A percentile compares a stretch with the other conserved stretches of the same genome.
Evolutionary conservation across 2,113 vertebrate species (phyloP).

Genomic region (Odontesthes bonariensis): DNA sequence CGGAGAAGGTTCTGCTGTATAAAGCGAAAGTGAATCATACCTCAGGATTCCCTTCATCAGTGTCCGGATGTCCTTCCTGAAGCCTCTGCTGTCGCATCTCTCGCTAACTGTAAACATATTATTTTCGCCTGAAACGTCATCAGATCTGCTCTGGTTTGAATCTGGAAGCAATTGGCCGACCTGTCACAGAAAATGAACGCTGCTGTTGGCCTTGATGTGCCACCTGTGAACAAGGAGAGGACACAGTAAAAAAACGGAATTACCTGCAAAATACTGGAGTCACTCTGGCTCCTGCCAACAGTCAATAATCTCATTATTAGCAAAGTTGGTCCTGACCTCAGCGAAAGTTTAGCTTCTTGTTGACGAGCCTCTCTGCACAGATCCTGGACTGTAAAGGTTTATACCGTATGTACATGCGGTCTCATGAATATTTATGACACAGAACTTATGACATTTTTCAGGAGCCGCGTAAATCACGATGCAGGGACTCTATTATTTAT

Average conservation of each 20-base stretch:
- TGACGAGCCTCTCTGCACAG: not conserved
- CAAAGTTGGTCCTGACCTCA: not conserved
- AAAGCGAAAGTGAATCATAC: too few relatives aligned
- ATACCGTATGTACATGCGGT: slow-evolving; percentile 4
- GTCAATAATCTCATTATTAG: slow-evolving; percentile 52
- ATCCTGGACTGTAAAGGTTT: not conserved
- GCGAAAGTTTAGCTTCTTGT: slow-evolving; percentile 26
- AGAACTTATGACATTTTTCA: slow-evolving; percentile 4
- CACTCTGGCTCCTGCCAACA: slow-evolving; percentile 41
- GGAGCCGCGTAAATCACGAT: slow-evolving; percentile 29
- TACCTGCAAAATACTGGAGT: slow-evolving; percentile 33
- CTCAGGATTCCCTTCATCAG: slow-evolving; percentile 6
- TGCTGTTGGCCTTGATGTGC: slow-evolving; percentile 48
- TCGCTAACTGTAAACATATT: not conserved
- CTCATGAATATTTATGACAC: slow-evolving; percentile 23
- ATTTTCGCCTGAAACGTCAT: not conserved
- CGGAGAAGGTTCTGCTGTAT: too few relatives aligned
- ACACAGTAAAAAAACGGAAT: slow-evolving; percentile 42
- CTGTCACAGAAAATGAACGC: slow-evolving; percentile 53
- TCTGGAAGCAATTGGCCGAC: slow-evolving; percentile 49
- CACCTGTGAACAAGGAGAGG: slow-evolving; percentile 40
- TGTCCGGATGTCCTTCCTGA: slow-evolving; percentile 12
- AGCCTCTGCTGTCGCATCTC: not conserved
- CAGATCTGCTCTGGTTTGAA: slow-evolving; percentile 24
- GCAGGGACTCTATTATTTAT: not conserved